Evolutionary conservation across 2,113 vertebrate species (phyloP).

Genomic region (Eupsittula cactorum): DNA sequence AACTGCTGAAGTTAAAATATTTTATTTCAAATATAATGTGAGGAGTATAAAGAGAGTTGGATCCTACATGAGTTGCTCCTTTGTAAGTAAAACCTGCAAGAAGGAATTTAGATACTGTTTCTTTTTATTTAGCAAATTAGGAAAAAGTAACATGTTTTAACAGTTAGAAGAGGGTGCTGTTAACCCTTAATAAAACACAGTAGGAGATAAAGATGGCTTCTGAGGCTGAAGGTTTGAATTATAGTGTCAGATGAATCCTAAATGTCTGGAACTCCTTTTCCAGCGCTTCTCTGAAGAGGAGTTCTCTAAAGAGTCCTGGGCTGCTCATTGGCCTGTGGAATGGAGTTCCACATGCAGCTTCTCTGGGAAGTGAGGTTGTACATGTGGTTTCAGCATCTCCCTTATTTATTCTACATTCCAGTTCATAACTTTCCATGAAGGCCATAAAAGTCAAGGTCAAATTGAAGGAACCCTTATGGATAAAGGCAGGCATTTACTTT

Average conservation of each 20-base stretch:
- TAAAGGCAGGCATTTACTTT: neutral
- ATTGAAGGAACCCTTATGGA: neutral
- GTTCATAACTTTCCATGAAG: neutral
- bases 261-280: neutral
- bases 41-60: neutral
- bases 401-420: neutral
- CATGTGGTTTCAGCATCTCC: neutral
- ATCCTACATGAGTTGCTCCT: neutral
- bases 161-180: neutral
- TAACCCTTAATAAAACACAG: neutral
- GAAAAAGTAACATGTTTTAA: neutral
- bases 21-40: neutral
- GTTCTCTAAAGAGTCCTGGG: neutral
- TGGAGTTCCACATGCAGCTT: neutral
- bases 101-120: neutral
- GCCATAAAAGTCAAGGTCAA: neutral
- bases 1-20: neutral
- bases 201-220: neutral
- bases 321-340: fast-evolving
- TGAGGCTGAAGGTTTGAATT: neutral
- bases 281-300: neutral
- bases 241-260: neutral
- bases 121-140: neutral
- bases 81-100: neutral
- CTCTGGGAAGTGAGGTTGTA: neutral